Conservation (phyloP, 2,113 vertebrate genomes). For the Podarcis muralis region DNA sequence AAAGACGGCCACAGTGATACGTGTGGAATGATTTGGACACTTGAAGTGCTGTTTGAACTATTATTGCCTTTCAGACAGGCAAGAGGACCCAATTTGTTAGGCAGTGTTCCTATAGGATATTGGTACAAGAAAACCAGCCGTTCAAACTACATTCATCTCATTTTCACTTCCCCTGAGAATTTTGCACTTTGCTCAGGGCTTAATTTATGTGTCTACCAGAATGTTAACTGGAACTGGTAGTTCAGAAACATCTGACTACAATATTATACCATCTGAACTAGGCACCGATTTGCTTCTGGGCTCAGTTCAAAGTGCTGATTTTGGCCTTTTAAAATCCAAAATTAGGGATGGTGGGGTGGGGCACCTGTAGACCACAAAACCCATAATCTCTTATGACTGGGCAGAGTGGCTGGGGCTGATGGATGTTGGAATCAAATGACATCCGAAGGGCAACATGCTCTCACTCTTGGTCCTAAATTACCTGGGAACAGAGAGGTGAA, state of each 20-base stretch:
- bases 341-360: neutral
- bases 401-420: no score
- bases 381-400: no score
- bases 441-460: no score
- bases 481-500: no score
- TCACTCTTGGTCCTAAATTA: neutral
- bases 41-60: neutral
- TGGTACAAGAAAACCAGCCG: neutral
- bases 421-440: no score
- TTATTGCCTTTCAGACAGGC: neutral
- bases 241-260: neutral
- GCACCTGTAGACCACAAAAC: neutral
- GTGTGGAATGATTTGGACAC: neutral
- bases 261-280: neutral
- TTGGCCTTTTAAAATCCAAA: neutral
- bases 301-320: neutral
- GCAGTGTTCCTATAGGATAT: neutral
- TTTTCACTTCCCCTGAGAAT: neutral
- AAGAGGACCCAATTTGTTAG: neutral
- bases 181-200: neutral
- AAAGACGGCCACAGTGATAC: neutral
- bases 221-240: neutral
- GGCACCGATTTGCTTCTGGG: neutral
- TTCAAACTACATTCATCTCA: neutral
- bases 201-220: neutral